These are phyloP conservation scores for Hydropotes inermis DNA, from an alignment of 2,113 vertebrate species.

Conservation along the genomic window DNA sequence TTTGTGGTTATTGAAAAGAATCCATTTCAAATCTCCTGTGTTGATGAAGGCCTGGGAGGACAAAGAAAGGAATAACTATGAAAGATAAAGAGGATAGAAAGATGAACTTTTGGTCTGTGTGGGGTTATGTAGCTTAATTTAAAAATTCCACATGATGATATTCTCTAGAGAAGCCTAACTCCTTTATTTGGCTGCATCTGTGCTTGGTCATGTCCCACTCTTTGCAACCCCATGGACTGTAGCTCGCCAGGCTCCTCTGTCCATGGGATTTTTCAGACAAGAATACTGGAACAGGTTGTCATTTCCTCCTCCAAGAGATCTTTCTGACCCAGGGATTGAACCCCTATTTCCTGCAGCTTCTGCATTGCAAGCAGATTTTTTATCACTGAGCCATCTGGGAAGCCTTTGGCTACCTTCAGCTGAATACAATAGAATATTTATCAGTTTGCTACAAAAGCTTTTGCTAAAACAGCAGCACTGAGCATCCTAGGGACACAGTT, in stretches of 20 bases:
- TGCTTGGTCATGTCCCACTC: not conserved
- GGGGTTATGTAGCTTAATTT: not conserved
- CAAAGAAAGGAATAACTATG: not conserved
- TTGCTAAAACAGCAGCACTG: slow-evolving; percentile 25
- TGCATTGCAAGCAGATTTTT: not conserved
- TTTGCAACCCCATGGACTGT: not conserved
- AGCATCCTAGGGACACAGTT: not conserved
- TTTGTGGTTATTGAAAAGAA: not conserved
- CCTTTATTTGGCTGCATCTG: not conserved
- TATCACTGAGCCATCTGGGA: not conserved
- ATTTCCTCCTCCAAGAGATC: not conserved
- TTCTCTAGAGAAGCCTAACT: not conserved
- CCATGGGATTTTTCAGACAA: not conserved
- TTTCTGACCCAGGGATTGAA: not conserved
- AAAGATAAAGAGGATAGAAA: not conserved
- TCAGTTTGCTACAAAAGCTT: not conserved
- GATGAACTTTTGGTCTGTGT: not conserved
- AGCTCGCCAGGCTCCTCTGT: not conserved
- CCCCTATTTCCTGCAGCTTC: not conserved
- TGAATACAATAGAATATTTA: slow-evolving; percentile 14
- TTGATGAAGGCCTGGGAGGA: not conserved
- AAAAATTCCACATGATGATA: not conserved
- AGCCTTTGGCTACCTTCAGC: not conserved
- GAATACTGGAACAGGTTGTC: not conserved
- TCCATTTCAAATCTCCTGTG: not conserved